phyloP scores from a whole-genome alignment of 2,113 vertebrate species.

The Xyrauchen texanus region DNA sequence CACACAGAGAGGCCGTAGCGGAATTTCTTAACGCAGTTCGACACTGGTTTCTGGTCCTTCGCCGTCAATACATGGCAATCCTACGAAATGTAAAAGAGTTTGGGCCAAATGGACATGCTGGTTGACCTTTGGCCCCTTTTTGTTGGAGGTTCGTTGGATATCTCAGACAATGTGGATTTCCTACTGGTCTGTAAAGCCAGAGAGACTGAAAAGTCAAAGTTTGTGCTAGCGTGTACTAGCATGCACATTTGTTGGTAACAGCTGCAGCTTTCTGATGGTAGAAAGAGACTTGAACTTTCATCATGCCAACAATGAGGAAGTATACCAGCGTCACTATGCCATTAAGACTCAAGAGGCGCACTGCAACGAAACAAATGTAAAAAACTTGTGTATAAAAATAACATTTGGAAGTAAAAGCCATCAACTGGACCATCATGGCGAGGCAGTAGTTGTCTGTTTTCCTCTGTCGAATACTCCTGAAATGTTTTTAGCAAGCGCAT shows the following conservation, averaged over 20 bases:
- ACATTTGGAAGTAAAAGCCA: slow-evolving; percentile 56
- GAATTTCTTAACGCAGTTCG: slow-evolving; percentile 52
- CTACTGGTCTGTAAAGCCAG: slow-evolving; percentile 56
- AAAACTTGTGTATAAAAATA: slow-evolving; percentile 50
- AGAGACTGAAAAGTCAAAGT: slow-evolving; percentile 13
- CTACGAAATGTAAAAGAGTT: neutral
- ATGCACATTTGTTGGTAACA: neutral
- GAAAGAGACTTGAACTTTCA: slow-evolving; percentile 1
- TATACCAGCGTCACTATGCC: slow-evolving; percentile 24
- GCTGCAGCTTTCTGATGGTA: neutral
- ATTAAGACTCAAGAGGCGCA: slow-evolving; percentile 19
- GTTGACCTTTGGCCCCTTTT: slow-evolving; percentile 51
- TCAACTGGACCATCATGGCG: slow-evolving; percentile 28
- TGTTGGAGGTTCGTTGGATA: neutral
- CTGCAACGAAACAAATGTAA: slow-evolving; percentile 18
- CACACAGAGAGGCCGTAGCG: slow-evolving; percentile 51
- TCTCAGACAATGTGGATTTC: slow-evolving; percentile 36
- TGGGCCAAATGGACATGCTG: slow-evolving; percentile 57
- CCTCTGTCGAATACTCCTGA: slow-evolving; percentile 41
- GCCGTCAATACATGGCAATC: slow-evolving; percentile 22
- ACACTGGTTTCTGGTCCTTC: slow-evolving; percentile 24
- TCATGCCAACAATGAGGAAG: slow-evolving; percentile 22
- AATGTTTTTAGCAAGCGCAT: slow-evolving; percentile 48
- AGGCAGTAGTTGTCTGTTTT: slow-evolving; percentile 53
- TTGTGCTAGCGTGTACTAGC: slow-evolving; percentile 12